Evolutionary conservation across 2,888 invertebrate genomes (phyloP), one percentile per base, ranked within the genome.

Genomic region (Tachina lurida): DNA sequence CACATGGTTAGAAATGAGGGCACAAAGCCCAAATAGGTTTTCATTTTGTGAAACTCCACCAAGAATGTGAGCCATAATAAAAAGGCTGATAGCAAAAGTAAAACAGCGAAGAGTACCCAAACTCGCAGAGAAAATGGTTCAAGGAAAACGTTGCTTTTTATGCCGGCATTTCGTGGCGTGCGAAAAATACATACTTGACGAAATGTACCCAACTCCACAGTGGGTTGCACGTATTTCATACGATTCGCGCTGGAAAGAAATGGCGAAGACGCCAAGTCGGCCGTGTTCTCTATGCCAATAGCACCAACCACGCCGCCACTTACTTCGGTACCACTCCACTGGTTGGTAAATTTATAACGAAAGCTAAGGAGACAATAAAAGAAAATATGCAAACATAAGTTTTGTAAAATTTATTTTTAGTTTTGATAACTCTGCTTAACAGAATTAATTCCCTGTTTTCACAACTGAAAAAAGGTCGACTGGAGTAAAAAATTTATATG

Each of bases 101-200:
- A 86, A 0, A 90, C 88, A 1, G 91, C 92, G 65, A 93, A 93
- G 0, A 93, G 90, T 19, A 93, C 88, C 95, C 95, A 95, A 2
- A 95, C 95, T 1, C 91, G 87, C 0, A 89, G 88, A 43, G 93
- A 93, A 87, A 95, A 95, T 0, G 95, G 95, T 62, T 94, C 90
- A 2, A 93, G 91, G 87, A 95, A 95, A 9, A 95, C 93, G 87
- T 94, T 94, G 62, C 93, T 93, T 0, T 94, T 93, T n/a, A 94
- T 93, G 0, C 94, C 94, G 10, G 90, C 89, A 83, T 95, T 92
- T 19, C 94, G 93, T 0, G 95, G 95, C 41, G 94, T 94, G 13
- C 94, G 94, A 90, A 95, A 95, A 49, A 95, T 89, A 85, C 95
- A 94, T 43, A 93, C 91, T 19, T 93, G 92, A 9, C 91, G 91